Percentiles rank a stretch among this genome's conserved stretches.
These are phyloP conservation scores for Pseudobourletiella spinata DNA, from an alignment of 1,140 invertebrate species.

Conservation along the genomic window DNA sequence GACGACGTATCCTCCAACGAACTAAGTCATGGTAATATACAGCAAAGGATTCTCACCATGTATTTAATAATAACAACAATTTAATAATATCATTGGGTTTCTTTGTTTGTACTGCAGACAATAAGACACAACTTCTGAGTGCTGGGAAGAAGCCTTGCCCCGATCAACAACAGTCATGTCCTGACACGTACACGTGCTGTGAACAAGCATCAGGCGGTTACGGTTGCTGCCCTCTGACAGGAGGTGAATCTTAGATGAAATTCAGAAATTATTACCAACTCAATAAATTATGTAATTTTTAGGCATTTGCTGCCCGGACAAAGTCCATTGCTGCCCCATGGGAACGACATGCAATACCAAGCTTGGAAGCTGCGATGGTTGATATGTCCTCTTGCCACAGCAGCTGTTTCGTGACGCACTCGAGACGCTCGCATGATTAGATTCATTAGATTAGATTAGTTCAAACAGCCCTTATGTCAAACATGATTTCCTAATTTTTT, in stretches of 20 bases:
- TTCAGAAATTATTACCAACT: not conserved
- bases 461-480: too few relatives aligned
- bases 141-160: constrained; percentile 2
- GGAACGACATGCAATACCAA: not conserved
- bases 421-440: too few relatives aligned
- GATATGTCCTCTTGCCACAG: not conserved
- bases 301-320: constrained; percentile 3
- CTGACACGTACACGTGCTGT: constrained; percentile 4
- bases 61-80: not conserved
- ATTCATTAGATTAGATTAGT: too few relatives aligned
- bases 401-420: too few relatives aligned
- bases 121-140: not conserved
- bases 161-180: not conserved
- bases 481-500: too few relatives aligned
- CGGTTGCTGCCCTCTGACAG: constrained; percentile 1
- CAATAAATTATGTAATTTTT: not conserved
- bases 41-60: not conserved
- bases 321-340: constrained; percentile 1
- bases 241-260: not conserved
- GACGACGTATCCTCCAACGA: not conserved
- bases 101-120: not conserved
- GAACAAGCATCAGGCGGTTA: not conserved
- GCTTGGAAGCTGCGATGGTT: not conserved
- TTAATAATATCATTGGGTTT: not conserved
- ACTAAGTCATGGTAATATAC: not conserved